These are phyloP conservation scores for Enteromius mattozi DNA, from an alignment of 2,797 vertebrate genomes.

Conservation along the genomic window DNA sequence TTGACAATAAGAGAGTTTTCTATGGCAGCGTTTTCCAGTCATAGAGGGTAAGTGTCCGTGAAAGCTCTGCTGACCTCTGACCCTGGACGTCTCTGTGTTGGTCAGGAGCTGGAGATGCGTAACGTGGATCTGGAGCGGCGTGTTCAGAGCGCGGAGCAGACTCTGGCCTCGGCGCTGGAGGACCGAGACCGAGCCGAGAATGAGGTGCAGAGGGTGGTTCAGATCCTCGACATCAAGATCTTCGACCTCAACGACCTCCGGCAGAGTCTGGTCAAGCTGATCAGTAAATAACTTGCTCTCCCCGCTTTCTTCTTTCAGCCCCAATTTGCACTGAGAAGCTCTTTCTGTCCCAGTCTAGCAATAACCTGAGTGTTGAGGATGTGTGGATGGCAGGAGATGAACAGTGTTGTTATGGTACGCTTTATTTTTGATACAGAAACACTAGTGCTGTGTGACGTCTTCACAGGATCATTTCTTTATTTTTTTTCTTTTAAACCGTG, in stretches of 20 bases:
- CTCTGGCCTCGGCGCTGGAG: constrained; percentile 73
- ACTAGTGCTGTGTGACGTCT: background rate
- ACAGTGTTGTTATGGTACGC: background rate
- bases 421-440: constrained; percentile 25
- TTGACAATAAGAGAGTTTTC: background rate
- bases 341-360: constrained; percentile 16
- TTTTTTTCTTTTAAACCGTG: background rate
- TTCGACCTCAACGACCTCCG: constrained; percentile 93
- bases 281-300: constrained; percentile 78
- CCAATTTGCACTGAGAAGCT: background rate
- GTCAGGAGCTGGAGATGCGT: constrained; percentile 87
- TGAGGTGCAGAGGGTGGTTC: constrained; percentile 87
- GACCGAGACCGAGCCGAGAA: constrained; percentile 84
- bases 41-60: background rate
- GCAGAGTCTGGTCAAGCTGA: constrained; percentile 89
- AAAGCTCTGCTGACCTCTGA: background rate
- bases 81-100: background rate
- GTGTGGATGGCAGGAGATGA: background rate
- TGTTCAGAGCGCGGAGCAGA: constrained; percentile 85
- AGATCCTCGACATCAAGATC: constrained; percentile 94
- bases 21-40: background rate
- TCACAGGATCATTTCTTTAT: too few species aligned
- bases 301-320: background rate
- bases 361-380: background rate
- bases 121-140: constrained; percentile 88